Conservation (phyloP, 2,113 vertebrate genomes). For the Cariama cristata region DNA sequence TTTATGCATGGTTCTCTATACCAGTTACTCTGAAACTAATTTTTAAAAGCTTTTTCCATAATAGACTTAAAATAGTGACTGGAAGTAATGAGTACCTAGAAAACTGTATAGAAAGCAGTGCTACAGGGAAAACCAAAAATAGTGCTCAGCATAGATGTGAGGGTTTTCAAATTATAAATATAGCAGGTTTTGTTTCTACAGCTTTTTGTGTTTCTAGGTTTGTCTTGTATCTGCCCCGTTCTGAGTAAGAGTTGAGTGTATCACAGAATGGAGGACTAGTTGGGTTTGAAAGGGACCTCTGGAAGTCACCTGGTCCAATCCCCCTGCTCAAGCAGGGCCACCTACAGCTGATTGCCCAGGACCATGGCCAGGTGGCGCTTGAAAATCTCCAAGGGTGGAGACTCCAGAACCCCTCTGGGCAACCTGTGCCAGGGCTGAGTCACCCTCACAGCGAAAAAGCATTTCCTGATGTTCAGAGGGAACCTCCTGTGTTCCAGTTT, state of each 20-base stretch:
- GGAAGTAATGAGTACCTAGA: not conserved
- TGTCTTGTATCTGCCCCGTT: not conserved
- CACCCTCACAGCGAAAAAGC: not conserved
- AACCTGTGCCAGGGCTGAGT: not conserved
- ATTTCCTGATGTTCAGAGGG: not conserved
- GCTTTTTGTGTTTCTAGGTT: not conserved
- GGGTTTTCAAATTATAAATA: not conserved
- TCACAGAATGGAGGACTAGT: not conserved
- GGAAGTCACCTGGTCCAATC: not conserved
- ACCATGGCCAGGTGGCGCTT: not conserved
- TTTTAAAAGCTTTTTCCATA: not conserved
- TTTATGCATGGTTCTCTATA: not conserved
- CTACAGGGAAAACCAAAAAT: not conserved
- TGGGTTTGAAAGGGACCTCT: not conserved
- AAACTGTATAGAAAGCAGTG: not conserved
- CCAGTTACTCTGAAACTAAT: not conserved
- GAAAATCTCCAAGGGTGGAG: not conserved
- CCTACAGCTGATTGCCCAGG: not conserved
- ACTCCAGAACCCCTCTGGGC: not conserved
- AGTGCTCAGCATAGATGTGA: not conserved
- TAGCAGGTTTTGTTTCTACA: not conserved
- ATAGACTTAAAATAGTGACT: not conserved
- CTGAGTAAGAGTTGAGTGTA: not conserved
- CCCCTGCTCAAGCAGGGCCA: not conserved
- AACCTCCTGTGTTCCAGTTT: not conserved